Evolutionary conservation across 2,888 invertebrate genomes (phyloP).

Genomic region (Tetheella fluctuosa): DNA sequence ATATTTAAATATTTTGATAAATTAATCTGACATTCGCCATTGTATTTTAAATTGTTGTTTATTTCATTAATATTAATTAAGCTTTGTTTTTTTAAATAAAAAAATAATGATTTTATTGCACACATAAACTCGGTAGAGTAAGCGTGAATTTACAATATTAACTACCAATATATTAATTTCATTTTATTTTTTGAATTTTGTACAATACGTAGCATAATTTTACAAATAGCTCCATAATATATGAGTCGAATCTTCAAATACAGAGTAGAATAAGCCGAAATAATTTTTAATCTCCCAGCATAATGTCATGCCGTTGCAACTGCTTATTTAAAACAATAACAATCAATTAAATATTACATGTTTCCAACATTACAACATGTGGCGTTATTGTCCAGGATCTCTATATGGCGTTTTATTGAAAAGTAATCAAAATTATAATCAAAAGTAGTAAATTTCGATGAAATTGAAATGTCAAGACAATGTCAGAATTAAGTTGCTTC

Average conservation of each 20-base stretch:
- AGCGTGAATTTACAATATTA: too few species aligned
- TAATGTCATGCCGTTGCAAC: slow-evolving; percentile 28
- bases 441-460: neutral
- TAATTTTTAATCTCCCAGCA: slow-evolving; percentile 17
- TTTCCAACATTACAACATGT: slow-evolving; percentile 17
- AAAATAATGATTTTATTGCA: too few species aligned
- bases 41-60: too few species aligned
- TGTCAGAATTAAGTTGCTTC: neutral
- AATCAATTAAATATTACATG: slow-evolving; percentile 23
- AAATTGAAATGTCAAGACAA: slow-evolving; percentile 7
- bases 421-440: slow-evolving; percentile 6
- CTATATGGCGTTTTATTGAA: neutral
- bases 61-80: too few species aligned
- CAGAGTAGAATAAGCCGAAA: neutral
- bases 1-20: too few species aligned
- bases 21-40: too few species aligned
- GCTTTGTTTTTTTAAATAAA: too few species aligned
- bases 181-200: too few species aligned
- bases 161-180: too few species aligned
- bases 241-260: neutral
- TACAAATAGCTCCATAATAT: neutral
- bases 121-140: too few species aligned
- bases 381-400: slow-evolving; percentile 14
- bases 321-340: slow-evolving; percentile 40
- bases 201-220: too few species aligned